Evolutionary conservation across 2,888 invertebrate species (phyloP).

Genomic region (Drosophila mercatorum): DNA sequence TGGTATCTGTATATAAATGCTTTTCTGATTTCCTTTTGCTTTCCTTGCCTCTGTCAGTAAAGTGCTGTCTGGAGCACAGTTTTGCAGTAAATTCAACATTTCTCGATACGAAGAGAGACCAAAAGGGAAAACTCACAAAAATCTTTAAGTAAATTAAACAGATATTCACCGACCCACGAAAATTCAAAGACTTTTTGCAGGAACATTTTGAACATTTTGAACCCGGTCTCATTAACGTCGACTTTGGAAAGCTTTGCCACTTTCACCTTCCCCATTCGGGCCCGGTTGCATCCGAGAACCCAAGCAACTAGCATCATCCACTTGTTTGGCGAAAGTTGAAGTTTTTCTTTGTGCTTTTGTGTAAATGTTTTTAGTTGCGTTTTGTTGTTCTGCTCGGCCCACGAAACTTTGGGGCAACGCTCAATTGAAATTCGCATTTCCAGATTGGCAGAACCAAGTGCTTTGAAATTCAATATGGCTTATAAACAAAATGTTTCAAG

Average conservation of each 20-base stretch:
- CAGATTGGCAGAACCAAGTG: conserved; percentile 55
- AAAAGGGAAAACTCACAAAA: neutral
- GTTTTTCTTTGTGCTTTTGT: conserved; percentile 37
- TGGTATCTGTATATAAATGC: neutral
- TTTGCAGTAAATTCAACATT: conserved; percentile 3
- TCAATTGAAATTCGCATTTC: conserved; percentile 59
- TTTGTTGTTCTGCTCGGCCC: conserved; percentile 2
- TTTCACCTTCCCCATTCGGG: neutral
- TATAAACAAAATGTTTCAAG: conserved; percentile 14
- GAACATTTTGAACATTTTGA: conserved; percentile 1
- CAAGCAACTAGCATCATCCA: conserved; percentile 27
- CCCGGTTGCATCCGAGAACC: neutral
- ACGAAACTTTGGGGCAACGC: conserved; percentile 45
- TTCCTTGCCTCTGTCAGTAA: neutral
- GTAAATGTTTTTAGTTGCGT: conserved; percentile 29
- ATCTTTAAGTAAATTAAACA: conserved; percentile 1
- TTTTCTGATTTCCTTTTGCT: neutral
- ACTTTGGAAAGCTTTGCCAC: conserved; percentile 3
- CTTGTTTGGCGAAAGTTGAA: conserved; percentile 25
- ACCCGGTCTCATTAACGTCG: conserved; percentile 19
- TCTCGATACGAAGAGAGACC: conserved; percentile 1
- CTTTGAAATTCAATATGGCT: conserved; percentile 56
- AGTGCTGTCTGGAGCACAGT: neutral
- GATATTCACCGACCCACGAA: conserved; percentile 3
- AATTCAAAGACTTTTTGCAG: neutral